These are phyloP conservation scores for Poecile montanus DNA, from an alignment of 2,797 vertebrate genomes.

Conservation along the genomic window DNA sequence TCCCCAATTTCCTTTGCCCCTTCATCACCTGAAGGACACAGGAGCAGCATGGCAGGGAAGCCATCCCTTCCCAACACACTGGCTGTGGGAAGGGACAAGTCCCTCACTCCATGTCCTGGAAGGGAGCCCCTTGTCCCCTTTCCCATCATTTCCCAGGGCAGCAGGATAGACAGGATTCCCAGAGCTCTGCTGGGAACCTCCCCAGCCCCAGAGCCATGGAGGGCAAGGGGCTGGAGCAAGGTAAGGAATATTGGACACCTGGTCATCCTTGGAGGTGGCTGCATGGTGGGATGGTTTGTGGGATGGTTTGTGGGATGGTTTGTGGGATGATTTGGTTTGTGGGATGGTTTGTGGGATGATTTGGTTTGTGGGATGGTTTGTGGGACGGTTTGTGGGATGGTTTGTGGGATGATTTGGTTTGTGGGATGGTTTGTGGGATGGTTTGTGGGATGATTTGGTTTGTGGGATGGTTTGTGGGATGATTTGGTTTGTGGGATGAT, in stretches of 20 bases:
- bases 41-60: neutral
- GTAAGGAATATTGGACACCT: neutral
- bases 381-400: too few relatives aligned
- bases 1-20: neutral
- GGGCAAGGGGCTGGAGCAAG: neutral
- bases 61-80: neutral
- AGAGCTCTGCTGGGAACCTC: neutral
- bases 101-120: neutral
- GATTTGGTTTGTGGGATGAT: neutral
- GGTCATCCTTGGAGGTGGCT: neutral
- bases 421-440: neutral
- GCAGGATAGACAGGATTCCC: neutral
- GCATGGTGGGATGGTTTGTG: accelerated
- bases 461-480: too few relatives aligned
- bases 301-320: neutral
- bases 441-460: too few relatives aligned
- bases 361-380: too few relatives aligned
- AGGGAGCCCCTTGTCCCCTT: neutral
- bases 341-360: too few relatives aligned
- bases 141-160: neutral
- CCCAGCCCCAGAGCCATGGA: neutral
- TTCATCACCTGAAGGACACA: accelerated
- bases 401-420: too few relatives aligned
- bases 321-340: too few relatives aligned
- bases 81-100: neutral